A percentile compares a stretch with the other conserved stretches of the same genome.
phyloP scores from a whole-genome alignment of 2,797 vertebrate genomes.

The Remorina albescens region DNA sequence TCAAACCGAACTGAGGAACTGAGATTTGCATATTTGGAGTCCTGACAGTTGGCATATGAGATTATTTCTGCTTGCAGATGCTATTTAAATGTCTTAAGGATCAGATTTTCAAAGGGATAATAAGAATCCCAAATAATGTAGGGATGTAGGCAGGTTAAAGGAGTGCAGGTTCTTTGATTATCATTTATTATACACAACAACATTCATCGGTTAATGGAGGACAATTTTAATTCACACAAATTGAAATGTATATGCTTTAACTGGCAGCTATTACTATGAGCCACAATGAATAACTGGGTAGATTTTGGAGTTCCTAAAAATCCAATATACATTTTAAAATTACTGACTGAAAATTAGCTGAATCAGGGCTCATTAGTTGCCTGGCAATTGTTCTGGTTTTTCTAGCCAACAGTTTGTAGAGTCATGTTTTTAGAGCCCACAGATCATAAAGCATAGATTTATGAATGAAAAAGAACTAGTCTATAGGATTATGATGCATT shows the following conservation, averaged over 20 bases:
- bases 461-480: neutral
- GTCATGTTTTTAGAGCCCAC: neutral
- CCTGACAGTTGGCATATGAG: constrained; percentile 6
- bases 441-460: neutral
- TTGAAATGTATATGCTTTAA: neutral
- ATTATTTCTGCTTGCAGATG: constrained; percentile 1
- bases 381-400: constrained; percentile 69
- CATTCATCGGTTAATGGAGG: neutral
- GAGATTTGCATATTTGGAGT: constrained; percentile 12
- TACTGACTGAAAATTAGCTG: constrained; percentile 33
- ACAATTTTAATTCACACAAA: neutral
- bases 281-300: neutral
- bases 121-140: neutral
- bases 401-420: constrained; percentile 20
- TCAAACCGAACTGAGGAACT: neutral
- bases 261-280: neutral
- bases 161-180: neutral
- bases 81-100: neutral
- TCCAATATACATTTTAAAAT: constrained; percentile 23
- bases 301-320: constrained; percentile 11
- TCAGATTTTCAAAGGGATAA: neutral
- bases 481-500: too few relatives aligned
- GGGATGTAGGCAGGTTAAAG: neutral
- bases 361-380: constrained; percentile 67
- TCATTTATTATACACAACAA: neutral